Evolutionary conservation across 1,140 invertebrate species (phyloP).

Genomic region (Vanessa atalanta): DNA sequence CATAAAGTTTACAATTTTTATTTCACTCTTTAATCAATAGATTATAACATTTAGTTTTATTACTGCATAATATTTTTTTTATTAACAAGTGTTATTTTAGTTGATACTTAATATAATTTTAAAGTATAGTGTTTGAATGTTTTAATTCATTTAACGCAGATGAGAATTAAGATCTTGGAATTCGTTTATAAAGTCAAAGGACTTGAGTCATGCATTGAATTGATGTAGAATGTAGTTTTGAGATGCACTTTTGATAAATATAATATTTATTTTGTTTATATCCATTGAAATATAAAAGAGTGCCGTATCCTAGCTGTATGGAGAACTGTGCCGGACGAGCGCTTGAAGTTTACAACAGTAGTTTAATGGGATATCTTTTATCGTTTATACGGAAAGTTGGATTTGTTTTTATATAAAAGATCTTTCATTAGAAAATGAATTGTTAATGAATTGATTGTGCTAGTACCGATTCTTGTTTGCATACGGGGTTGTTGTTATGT

Average conservation of each 20-base stretch:
- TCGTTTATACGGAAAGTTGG: conserved; percentile 13
- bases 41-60: conserved; percentile 13
- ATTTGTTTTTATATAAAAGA: conserved; percentile 13
- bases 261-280: conserved; percentile 24
- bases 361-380: conserved; percentile 11
- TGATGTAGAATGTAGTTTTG: conserved; percentile 24
- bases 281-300: conserved; percentile 3
- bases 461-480: conserved; percentile 52
- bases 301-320: conserved; percentile 13
- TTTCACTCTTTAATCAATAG: conserved; percentile 12
- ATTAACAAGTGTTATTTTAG: conserved; percentile 28
- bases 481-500: conserved; percentile 73
- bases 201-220: conserved; percentile 18
- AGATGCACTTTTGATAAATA: conserved; percentile 21
- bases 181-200: neutral
- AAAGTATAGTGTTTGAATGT: conserved; percentile 7
- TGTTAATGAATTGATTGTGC: conserved; percentile 14
- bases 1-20: neutral
- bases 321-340: neutral
- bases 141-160: neutral
- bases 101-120: conserved; percentile 26
- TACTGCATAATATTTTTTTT: conserved; percentile 20
- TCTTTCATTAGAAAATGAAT: conserved; percentile 24
- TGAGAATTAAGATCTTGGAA: neutral
- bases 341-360: neutral